Evolutionary conservation across 2,113 vertebrate genomes (phyloP).

Genomic region (Lasiurus borealis): DNA sequence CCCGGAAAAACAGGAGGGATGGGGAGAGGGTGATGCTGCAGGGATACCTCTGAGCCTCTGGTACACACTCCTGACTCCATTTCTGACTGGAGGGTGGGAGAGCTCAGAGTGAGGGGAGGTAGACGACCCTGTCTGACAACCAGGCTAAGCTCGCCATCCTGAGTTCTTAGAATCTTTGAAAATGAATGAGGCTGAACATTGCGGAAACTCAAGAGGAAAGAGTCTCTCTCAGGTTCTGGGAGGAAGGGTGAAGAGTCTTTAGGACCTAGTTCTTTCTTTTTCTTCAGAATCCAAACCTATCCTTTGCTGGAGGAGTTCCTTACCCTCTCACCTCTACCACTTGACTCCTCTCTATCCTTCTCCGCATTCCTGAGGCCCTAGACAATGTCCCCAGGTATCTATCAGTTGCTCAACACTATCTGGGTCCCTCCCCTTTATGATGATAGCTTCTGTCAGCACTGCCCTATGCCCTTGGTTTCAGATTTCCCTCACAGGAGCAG

Average conservation of each 20-base stretch:
- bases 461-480: neutral
- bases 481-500: neutral
- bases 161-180: constrained; percentile 26
- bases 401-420: constrained; percentile 29
- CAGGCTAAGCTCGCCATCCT: neutral
- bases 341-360: neutral
- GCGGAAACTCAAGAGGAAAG: constrained; percentile 25
- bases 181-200: neutral
- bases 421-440: constrained; percentile 13
- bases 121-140: neutral
- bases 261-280: neutral
- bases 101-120: neutral
- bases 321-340: neutral
- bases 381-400: neutral
- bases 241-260: neutral
- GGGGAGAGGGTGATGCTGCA: neutral
- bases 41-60: neutral
- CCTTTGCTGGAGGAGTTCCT: neutral
- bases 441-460: constrained; percentile 23
- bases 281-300: constrained; percentile 10
- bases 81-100: neutral
- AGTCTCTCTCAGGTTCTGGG: neutral
- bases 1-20: neutral
- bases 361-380: constrained; percentile 26
- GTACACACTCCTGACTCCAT: neutral